phyloP scores from a whole-genome alignment of 2,797 vertebrate species.

The Dendrocincla fuliginosa region DNA sequence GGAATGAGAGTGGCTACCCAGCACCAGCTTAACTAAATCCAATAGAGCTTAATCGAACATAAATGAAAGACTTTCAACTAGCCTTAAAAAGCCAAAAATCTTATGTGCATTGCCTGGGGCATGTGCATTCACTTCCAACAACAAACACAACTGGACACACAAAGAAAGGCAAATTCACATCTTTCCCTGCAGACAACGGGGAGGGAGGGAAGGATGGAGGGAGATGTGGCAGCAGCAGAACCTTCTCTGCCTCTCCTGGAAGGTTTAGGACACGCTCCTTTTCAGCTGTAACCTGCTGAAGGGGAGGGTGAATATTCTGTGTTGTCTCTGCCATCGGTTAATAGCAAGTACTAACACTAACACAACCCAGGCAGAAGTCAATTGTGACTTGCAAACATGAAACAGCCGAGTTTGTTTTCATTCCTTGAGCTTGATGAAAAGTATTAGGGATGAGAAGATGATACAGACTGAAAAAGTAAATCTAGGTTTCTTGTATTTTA shows the following conservation, averaged over 20 bases:
- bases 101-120: not conserved
- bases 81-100: not conserved
- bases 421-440: not conserved
- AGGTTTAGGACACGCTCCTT: not conserved
- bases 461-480: not conserved
- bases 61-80: not conserved
- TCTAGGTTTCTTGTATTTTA: constrained; percentile 1
- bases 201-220: not conserved
- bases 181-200: not conserved
- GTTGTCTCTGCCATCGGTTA: not conserved
- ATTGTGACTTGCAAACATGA: not conserved
- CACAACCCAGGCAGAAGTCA: not conserved
- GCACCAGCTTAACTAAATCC: constrained; percentile 17
- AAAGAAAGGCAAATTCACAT: not conserved
- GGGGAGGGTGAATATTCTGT: not conserved
- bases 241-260: not conserved
- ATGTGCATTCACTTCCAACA: not conserved
- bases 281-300: not conserved
- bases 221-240: not conserved
- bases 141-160: not conserved
- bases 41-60: not conserved
- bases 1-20: not conserved
- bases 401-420: constrained; percentile 45
- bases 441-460: constrained; percentile 8
- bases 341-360: not conserved